Evolutionary conservation across 2,888 invertebrate genomes (phyloP), one percentile per base, ranked within the genome.

Genomic region (Megastigmus dorsalis): DNA sequence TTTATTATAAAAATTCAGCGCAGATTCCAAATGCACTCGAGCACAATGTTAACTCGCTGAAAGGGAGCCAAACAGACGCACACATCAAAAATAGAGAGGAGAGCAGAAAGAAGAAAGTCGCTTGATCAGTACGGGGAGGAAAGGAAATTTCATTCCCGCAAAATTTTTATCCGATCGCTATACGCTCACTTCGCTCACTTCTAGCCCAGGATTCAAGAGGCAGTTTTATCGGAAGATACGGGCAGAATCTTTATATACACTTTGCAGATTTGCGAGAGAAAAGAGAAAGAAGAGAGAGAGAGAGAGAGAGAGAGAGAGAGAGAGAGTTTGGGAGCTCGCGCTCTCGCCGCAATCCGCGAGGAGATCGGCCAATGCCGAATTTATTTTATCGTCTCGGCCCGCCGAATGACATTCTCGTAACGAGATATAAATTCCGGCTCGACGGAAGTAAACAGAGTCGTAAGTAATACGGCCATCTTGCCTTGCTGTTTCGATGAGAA

Each of bases 401-500:
- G 80, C 79, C 80, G 82, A 83, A 85, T 85, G 85, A 86, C 85
- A 82, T 82, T 82, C 82, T 73, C 79, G 82, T 86, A 85, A 85
- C 85, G 84, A 86, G 84, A 84, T 82, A 84, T 86, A 85, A 84
- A 85, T 85, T 84, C 77, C 77, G 73, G 77, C 36, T 60, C 60
- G 57, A 59, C 57, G 63, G 63, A 81, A 82, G 85, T 85, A 85
- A 85, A 85, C 85, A 85, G 84, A 83, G 79, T 82, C 83, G 83
- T 85, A 84, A 81, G 84, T 85, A 85, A 84, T 82, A 77, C 52
- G 50, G 33, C 62, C 60, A 60, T 54, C 65, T 83, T 80, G 79
- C 48, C 10, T n/a, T 28, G 67, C 33, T 78, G 67, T 69, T 77
- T 72, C 62, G 45, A 52, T 52, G 28, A 26, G n/a, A 54, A 68